Evolutionary conservation across 2,888 invertebrate species (phyloP), one percentile per base, ranked within the genome.

Genomic region (Trachelus troglodyta): DNA sequence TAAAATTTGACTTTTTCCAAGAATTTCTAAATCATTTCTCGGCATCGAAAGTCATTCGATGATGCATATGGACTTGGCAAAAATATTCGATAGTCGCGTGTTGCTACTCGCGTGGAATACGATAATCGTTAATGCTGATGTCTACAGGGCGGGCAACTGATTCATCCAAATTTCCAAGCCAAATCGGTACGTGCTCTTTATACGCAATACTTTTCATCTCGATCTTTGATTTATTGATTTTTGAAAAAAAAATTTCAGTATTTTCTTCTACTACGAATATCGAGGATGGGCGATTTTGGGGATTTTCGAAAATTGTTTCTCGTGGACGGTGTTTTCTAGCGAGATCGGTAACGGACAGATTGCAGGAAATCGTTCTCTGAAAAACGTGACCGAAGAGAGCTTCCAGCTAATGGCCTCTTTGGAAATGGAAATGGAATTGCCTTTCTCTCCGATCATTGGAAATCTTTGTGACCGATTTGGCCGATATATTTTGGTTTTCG

Each of bases 401-500:
- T 34, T 71, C 34, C 73, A 69, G 77, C 73, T 81, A 81, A 81
- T 76, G 77, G 74, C 75, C 76, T 69, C 77, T 34, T 76, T 74
- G 34, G 68, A 34, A 76, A 69, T 81, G 76, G 77, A 76, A 81
- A 73, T 81, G 76, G 77, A 76, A 81, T 79, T 78, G 35, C 76
- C 82, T 81, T 84, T 81, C 77, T 69, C 81, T 37, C 69, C 69
- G 78, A 81, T 84, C 79, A 76, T 80, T 80, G 81, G 77, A 68
- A 73, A 75, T 78, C 56, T 56, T 56, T 9, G 56, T 56, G 56
- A 15, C 23, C 56, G 56, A 56, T 56, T 56, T 56, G 56, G 23
- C 56, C 56, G 56, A 56, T 56, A 77, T 77, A 76, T 78, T 82
- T 77, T 78, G 75, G 40, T 69, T 75, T 68, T 56, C 56, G 23